These are phyloP conservation scores for Esox niger DNA, from an alignment of 2,113 vertebrate species.

Conservation along the genomic window DNA sequence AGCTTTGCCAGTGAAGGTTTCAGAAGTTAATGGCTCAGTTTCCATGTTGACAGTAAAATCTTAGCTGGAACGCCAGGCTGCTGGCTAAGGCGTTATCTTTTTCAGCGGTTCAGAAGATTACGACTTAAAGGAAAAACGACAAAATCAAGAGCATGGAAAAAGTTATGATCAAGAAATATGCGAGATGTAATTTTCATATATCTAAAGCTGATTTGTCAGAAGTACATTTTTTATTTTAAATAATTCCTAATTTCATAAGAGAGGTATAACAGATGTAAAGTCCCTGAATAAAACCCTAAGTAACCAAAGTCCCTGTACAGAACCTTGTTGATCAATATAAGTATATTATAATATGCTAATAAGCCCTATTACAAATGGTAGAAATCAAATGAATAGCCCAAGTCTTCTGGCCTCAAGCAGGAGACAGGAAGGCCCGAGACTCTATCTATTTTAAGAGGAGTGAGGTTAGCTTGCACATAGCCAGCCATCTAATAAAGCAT, in stretches of 20 bases:
- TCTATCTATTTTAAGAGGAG: constrained; percentile 54
- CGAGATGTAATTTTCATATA: constrained; percentile 61
- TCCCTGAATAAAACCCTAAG: too few relatives aligned
- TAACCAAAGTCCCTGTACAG: too few relatives aligned
- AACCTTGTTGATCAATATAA: too few relatives aligned
- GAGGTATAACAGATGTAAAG: too few relatives aligned
- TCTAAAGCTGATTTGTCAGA: constrained; percentile 65
- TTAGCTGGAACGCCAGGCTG: constrained; percentile 56
- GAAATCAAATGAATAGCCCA: too few relatives aligned
- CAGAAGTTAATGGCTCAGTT: constrained; percentile 70
- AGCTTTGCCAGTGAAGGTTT: constrained; percentile 68
- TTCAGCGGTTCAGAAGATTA: constrained; percentile 68
- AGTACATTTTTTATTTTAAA: constrained; percentile 47
- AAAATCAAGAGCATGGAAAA: constrained; percentile 63
- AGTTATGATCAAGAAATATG: constrained; percentile 65
- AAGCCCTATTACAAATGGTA: neutral
- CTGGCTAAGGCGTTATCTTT: constrained; percentile 60
- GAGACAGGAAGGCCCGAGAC: constrained; percentile 34
- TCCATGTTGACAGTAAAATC: constrained; percentile 69
- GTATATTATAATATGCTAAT: too few relatives aligned
- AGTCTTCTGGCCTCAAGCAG: too few relatives aligned
- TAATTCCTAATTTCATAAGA: constrained; percentile 17
- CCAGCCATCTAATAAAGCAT: constrained; percentile 35
- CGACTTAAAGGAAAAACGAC: constrained; percentile 54
- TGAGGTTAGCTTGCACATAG: constrained; percentile 22